These are phyloP conservation scores for Spilosoma lubricipeda DNA, from an alignment of 2,888 invertebrate genomes.

Conservation along the genomic window DNA sequence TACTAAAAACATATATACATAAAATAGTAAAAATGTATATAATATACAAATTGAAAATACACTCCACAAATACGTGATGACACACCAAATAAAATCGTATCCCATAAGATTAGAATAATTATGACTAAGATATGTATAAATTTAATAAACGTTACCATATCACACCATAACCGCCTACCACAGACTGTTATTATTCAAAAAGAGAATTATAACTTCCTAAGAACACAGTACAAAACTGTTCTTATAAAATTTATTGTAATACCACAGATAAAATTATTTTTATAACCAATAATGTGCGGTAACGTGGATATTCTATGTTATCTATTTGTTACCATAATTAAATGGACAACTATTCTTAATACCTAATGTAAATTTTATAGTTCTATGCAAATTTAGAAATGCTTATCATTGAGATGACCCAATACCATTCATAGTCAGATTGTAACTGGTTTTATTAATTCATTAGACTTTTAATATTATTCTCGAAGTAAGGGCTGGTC, in stretches of 20 bases:
- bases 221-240: neutral
- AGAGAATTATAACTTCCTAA: neutral
- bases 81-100: neutral
- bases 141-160: neutral
- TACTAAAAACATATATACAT: neutral
- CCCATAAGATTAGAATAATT: neutral
- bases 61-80: neutral
- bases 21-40: neutral
- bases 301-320: conserved; percentile 17
- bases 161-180: conserved; percentile 4
- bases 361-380: conserved; percentile 31
- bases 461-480: conserved; percentile 48
- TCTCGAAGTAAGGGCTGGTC: conserved; percentile 18
- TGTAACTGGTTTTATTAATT: conserved; percentile 46
- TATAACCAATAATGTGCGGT: neutral
- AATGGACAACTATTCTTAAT: conserved; percentile 21
- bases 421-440: conserved; percentile 45
- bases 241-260: conserved; percentile 1
- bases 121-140: neutral
- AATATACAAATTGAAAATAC: too few species aligned
- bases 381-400: conserved; percentile 32
- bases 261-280: conserved; percentile 15
- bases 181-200: neutral
- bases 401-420: conserved; percentile 42
- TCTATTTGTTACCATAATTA: conserved; percentile 13